Conservation (phyloP, 2,113 vertebrate species). For the Bettongia penicillata region DNA sequence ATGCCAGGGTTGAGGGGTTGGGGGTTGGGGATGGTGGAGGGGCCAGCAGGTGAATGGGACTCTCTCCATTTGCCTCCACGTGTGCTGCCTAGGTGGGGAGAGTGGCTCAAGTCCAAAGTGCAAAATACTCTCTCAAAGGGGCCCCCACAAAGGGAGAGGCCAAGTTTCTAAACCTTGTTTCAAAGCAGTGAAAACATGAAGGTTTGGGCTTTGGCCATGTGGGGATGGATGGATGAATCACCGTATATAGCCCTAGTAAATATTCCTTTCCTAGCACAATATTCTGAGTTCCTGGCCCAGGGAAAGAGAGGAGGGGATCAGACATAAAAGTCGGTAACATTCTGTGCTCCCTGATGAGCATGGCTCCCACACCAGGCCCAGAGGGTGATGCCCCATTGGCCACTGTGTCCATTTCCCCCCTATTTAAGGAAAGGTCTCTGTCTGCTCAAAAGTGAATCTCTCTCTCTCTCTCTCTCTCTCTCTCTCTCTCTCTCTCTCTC, state of each 20-base stretch:
- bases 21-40: background rate
- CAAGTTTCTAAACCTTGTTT: slow-evolving; percentile 72
- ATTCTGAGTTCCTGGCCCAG: background rate
- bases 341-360: background rate
- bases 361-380: no score
- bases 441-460: background rate
- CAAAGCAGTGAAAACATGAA: slow-evolving; percentile 64
- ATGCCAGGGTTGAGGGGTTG: background rate
- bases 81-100: no score
- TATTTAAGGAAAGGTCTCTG: background rate
- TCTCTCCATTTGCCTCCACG: background rate
- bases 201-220: slow-evolving; percentile 49
- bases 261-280: background rate
- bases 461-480: no score
- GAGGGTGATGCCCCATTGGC: no score
- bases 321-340: no score
- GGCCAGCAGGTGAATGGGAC: background rate
- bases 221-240: slow-evolving; percentile 68
- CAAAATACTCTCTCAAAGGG: background rate
- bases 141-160: slow-evolving; percentile 21
- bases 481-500: no score
- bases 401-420: background rate
- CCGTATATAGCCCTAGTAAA: slow-evolving; percentile 53
- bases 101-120: background rate
- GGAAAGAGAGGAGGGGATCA: no score